These are phyloP conservation scores for Salvelinus sp. DNA, from an alignment of 2,113 vertebrate genomes.

Conservation along the genomic window DNA sequence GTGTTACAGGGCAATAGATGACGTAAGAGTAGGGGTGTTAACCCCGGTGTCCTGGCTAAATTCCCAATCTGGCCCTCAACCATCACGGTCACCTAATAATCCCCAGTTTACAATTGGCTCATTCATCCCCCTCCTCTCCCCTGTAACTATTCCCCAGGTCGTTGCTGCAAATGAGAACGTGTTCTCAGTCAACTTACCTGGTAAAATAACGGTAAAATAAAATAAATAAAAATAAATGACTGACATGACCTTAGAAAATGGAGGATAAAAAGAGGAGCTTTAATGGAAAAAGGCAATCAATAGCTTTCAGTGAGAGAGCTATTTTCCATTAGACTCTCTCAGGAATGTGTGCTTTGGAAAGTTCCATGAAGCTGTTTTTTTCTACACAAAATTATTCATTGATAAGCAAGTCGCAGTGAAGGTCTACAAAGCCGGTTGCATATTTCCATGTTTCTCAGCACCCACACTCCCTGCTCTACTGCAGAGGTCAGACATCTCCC, in stretches of 20 bases:
- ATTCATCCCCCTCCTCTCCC: no score
- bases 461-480: neutral
- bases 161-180: no score
- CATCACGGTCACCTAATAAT: no score
- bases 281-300: neutral
- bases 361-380: neutral
- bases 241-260: constrained; percentile 25
- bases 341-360: constrained; percentile 19
- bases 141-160: no score
- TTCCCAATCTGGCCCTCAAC: no score
- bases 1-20: constrained; percentile 18
- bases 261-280: constrained; percentile 23
- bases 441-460: neutral
- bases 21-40: no score
- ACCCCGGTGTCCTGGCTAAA: no score
- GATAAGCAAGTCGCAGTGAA: neutral
- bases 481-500: neutral
- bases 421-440: constrained; percentile 10
- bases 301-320: neutral
- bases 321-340: constrained; percentile 37
- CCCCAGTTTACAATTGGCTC: no score
- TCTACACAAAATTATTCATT: neutral
- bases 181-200: no score
- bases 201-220: no score
- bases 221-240: no score